phyloP scores from a whole-genome alignment of 1,140 invertebrate genomes.

The Bombus terrestris region DNA sequence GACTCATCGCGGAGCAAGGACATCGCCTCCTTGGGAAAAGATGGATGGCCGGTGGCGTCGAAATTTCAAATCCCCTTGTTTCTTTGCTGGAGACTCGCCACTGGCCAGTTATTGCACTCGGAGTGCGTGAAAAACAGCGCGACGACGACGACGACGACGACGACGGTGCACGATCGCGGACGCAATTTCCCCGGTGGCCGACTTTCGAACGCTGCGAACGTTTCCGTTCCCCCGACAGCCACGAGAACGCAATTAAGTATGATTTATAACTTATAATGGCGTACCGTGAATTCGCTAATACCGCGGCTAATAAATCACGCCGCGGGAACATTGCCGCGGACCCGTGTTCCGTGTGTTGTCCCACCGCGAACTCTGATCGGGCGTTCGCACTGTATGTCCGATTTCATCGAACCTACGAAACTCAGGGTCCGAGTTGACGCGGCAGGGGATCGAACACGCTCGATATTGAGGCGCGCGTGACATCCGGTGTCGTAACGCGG shows the following conservation, averaged over 20 bases:
- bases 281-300: slow-evolving; percentile 36
- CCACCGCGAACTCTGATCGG: not conserved
- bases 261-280: slow-evolving; percentile 30
- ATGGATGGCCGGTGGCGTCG: too few species aligned
- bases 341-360: not conserved
- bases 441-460: not conserved
- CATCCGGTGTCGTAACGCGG: too few species aligned
- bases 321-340: not conserved
- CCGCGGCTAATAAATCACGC: slow-evolving; percentile 35
- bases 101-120: not conserved
- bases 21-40: too few species aligned
- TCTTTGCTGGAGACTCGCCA: not conserved
- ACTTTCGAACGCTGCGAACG: not conserved
- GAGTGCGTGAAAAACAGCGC: not conserved
- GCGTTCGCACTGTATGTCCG: not conserved
- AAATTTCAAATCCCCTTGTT: not conserved
- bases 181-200: slow-evolving; percentile 5
- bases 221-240: slow-evolving; percentile 7
- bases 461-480: not conserved
- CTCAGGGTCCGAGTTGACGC: too few species aligned
- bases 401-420: slow-evolving; percentile 4
- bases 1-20: not conserved
- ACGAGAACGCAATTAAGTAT: slow-evolving; percentile 36
- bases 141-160: too few species aligned
- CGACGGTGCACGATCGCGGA: not conserved